Evolutionary conservation across 2,113 vertebrate species (phyloP), one percentile per base, ranked within the genome.

Genomic region (Crocuta crocuta): DNA sequence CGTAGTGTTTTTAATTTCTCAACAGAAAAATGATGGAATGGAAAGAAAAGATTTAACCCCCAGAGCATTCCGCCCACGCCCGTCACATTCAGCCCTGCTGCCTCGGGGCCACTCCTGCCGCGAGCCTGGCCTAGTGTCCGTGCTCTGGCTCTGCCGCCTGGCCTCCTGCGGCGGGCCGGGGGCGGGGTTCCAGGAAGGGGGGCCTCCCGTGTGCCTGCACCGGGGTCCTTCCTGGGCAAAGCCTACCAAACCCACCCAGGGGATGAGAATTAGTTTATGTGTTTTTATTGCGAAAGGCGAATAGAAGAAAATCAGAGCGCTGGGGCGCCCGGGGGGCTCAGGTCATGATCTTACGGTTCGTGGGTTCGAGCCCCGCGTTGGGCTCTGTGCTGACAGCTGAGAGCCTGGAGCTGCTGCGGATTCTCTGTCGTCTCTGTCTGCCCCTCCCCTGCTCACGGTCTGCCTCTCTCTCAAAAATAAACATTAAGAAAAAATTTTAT

Each of bases 1-100:
- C 83, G 48, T 73, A 50, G 8, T 93, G 79, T 95, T 95, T 95
- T 93, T 68, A 95, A 94, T 70, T 87, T 94, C 93, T 84, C 74
- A 33, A 93, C 95, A 95, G 91, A 94, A 94, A 91, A 91, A 81
- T 31, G 87, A 86, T 70, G 78, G 83, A 53, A 85, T 39, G 82
- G 81, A 65, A 73, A 93, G 73, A 97, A 96, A 85, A 83, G 39
- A 73, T 68, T 95, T n/a, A 63, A 65, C 92, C 19, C 68, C 80
- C 70, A 45, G 68, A 93, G 58, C 68, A 35, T 94, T 76, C 89
- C 70, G 39, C n/a, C 9, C 48, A 0, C 2, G 92, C 87, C 43
- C 31, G 95, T 82, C 12, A 9, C 0, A 5, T 35, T 61, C 55
- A 33, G 94, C 1, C 23, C 33, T 10, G 63, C 65, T 53, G 79